Percentiles rank a stretch among this genome's conserved stretches.
Evolutionary conservation across 2,888 invertebrate genomes (phyloP).

Genomic region (Aporophyla lueneburgensis): DNA sequence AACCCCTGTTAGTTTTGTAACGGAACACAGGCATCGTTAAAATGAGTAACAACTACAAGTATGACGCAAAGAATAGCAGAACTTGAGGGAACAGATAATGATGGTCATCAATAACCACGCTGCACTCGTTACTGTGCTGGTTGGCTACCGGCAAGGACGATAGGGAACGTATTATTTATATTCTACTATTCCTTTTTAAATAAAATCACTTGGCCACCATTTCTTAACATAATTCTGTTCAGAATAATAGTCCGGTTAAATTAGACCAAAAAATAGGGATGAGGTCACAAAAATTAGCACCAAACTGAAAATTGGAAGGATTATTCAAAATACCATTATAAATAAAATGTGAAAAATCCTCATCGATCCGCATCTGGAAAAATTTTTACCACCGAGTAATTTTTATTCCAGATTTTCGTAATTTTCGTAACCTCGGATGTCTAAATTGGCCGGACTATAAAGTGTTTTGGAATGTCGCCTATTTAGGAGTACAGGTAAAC

Average conservation of each 20-base stretch:
- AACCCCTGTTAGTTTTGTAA: constrained; percentile 37
- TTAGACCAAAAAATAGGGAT: no score
- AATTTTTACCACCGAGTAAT: no score
- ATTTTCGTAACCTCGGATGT: no score
- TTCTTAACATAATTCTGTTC: background rate
- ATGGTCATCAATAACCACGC: constrained; percentile 61
- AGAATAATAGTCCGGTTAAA: no score
- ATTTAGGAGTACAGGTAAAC: background rate
- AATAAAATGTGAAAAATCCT: no score
- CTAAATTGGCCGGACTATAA: no score
- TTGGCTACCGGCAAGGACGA: background rate
- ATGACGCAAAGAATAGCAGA: constrained; percentile 34
- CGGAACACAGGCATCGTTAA: constrained; percentile 55
- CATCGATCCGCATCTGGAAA: no score
- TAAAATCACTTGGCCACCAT: background rate
- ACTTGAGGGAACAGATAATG: constrained; percentile 57
- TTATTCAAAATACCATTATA: no score
- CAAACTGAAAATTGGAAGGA: no score
- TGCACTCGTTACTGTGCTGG: constrained; percentile 23
- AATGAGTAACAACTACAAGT: constrained; percentile 54
- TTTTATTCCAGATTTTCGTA: no score
- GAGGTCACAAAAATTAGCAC: no score
- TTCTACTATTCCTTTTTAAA: background rate
- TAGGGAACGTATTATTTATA: background rate
- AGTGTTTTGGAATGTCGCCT: background rate